Evolutionary conservation across 2,797 vertebrate genomes (phyloP), one percentile per base, ranked within the genome.

Genomic region (Tragelaphus oryx): DNA sequence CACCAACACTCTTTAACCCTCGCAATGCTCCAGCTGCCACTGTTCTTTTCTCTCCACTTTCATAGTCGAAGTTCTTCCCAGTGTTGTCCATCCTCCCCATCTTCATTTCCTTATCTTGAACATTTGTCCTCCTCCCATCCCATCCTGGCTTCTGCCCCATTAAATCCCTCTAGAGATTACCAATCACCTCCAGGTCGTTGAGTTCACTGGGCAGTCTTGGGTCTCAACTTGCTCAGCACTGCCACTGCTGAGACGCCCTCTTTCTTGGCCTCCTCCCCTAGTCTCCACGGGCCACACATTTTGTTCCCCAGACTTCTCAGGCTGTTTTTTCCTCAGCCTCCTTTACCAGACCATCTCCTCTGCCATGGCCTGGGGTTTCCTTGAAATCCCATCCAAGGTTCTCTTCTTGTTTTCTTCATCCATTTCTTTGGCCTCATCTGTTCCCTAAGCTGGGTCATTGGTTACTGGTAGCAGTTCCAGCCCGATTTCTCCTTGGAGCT

Each of bases 211-310:
- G 6, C 14, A 33, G 20, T n/a, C 50, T 52, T 4, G 0, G 6
- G 26, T 14, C 14, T 37, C 30, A 9, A 57, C n/a, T 20, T 3
- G 1, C 30, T 71, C 68, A 7, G 68, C 60, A n/a, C 78, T 44
- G 48, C 20, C 16, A 7, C 48, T 12, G 37, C 28, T 26, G 28
- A 41, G 5, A 16, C 1, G 3, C 59, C 17, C 59, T 13, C 33
- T 55, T 55, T 59, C 54, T 37, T 1, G 10, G 62, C 41, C 30
- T 46, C 52, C 3, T 46, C 16, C 26, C 30, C 62, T 33, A 37
- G 89, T 11, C 13, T 26, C 65, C 17, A 2, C 0, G 0, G 10
- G 11, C 78, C 44, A 16, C 60, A 6, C 30, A 3, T 24, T 41
- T 24, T 4, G 26, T 62, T 54, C 59, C 48, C 8, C 59, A 18